phyloP scores from a whole-genome alignment of 2,113 vertebrate genomes.

The Sylvia atricapilla region DNA sequence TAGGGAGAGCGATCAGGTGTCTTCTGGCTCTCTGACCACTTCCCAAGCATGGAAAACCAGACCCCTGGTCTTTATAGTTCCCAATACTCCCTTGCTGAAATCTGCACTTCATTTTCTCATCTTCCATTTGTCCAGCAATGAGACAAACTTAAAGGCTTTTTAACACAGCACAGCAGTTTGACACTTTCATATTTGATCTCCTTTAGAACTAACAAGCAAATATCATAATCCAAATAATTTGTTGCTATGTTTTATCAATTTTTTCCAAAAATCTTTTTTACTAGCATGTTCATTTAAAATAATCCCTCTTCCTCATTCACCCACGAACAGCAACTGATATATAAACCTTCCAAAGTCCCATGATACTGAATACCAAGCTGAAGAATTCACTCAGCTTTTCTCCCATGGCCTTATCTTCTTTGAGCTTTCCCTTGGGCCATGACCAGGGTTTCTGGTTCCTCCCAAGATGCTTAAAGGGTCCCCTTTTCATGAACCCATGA shows the following conservation, averaged over 20 bases:
- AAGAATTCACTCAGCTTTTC: neutral
- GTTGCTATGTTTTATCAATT: neutral
- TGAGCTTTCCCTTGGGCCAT: neutral
- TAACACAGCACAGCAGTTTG: neutral
- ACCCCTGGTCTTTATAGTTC: neutral
- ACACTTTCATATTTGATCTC: neutral
- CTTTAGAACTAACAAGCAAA: neutral
- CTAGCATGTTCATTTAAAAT: neutral
- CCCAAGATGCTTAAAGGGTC: neutral
- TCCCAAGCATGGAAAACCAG: neutral
- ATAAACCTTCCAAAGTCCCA: neutral
- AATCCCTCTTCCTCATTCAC: neutral
- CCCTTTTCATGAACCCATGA: neutral
- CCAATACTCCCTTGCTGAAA: neutral
- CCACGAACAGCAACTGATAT: rapidly evolving
- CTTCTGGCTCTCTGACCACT: neutral
- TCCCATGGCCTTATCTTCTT: neutral
- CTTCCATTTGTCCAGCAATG: neutral
- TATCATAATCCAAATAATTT: neutral
- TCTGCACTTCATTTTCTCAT: neutral
- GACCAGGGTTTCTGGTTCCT: neutral
- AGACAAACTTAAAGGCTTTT: neutral
- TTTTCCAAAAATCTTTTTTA: neutral
- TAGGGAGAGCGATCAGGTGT: rapidly evolving
- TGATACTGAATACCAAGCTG: neutral